Conservation (phyloP, 2,888 invertebrate genomes). For the Trimorus sp. region DNA sequence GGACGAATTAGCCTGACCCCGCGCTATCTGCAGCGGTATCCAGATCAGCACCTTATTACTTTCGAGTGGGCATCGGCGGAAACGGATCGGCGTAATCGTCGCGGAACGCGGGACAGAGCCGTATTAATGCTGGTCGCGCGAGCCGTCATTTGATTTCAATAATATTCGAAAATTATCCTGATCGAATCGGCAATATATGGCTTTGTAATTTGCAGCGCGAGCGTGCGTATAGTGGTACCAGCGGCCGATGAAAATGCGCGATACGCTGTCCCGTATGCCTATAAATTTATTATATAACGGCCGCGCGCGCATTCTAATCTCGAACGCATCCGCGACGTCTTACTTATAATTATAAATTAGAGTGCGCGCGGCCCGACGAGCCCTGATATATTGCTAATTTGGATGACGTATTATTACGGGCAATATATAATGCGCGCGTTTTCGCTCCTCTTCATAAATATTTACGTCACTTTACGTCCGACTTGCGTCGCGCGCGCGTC, state of each 20-base stretch:
- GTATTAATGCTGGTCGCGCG: not conserved
- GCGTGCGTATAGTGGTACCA: not conserved
- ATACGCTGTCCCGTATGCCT: slow-evolving; percentile 12
- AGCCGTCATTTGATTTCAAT: slow-evolving; percentile 25
- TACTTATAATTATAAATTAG: slow-evolving; percentile 47
- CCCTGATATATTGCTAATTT: slow-evolving; percentile 33
- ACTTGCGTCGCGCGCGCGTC: too few relatives aligned
- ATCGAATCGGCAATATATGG: slow-evolving; percentile 34
- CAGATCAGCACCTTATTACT: too few relatives aligned
- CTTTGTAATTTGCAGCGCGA: slow-evolving; percentile 32
- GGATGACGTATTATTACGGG: slow-evolving; percentile 36
- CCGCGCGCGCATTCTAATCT: slow-evolving; percentile 20
- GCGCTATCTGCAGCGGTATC: too few relatives aligned
- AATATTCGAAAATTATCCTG: slow-evolving; percentile 42
- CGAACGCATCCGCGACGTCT: slow-evolving; percentile 34
- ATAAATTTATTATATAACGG: slow-evolving; percentile 51
- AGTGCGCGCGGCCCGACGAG: not conserved
- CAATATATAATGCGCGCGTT: slow-evolving; percentile 5
- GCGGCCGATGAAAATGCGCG: slow-evolving; percentile 29
- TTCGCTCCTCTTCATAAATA: slow-evolving; percentile 12
- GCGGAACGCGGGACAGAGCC: too few relatives aligned
- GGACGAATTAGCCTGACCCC: too few relatives aligned
- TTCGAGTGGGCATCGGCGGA: too few relatives aligned
- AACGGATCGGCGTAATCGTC: too few relatives aligned
- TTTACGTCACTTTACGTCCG: not conserved